Evolutionary conservation across 2,113 vertebrate genomes (phyloP).

Genomic region (Xenopus borealis): DNA sequence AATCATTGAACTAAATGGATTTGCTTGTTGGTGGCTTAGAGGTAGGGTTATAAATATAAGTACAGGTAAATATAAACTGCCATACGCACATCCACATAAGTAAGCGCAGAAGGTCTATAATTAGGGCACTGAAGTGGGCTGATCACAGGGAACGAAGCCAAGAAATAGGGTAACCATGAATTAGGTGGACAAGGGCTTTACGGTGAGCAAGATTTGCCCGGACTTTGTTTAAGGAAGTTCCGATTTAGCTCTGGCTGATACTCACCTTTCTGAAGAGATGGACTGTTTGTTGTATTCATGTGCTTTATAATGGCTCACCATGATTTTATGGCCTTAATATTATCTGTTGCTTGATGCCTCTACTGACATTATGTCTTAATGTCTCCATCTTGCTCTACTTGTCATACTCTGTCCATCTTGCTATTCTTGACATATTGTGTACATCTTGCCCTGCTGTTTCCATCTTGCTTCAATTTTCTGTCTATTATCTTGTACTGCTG

Average conservation of each 20-base stretch:
- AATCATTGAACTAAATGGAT: no score
- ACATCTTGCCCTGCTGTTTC: no score
- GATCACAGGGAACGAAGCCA: conserved; percentile 16
- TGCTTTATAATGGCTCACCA: no score
- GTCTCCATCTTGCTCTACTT: no score
- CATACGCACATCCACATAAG: background rate
- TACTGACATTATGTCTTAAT: no score
- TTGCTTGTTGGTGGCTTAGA: no score
- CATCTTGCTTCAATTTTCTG: no score
- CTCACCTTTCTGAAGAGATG: background rate
- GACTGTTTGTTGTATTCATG: background rate
- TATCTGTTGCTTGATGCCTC: no score
- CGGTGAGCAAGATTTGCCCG: background rate
- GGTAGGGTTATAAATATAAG: background rate
- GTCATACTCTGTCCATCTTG: no score
- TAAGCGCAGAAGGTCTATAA: background rate
- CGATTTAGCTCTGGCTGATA: background rate
- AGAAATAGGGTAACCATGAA: conserved; percentile 19
- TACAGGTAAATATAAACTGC: background rate
- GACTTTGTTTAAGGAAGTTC: background rate
- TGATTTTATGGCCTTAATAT: no score
- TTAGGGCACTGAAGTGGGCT: conserved; percentile 9
- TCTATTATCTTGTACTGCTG: no score
- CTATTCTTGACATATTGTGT: no score
- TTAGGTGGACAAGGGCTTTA: conserved; percentile 19